Evolutionary conservation across 2,113 vertebrate genomes (phyloP).

Genomic region (Atlantisia rogersi): DNA sequence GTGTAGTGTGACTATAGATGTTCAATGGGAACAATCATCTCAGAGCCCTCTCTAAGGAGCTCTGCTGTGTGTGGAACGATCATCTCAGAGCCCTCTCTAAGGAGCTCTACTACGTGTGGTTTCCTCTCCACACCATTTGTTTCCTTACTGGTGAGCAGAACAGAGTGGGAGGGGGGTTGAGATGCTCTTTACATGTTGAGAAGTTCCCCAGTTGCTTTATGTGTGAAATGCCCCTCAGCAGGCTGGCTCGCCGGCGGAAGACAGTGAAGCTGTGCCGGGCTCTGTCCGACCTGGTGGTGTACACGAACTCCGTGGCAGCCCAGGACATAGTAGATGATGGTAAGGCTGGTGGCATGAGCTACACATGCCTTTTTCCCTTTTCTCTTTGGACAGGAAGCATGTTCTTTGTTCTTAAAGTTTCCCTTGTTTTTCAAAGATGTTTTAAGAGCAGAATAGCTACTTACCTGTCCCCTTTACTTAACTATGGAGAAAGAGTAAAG

Average conservation of each 20-base stretch:
- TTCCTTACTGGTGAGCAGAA: not conserved
- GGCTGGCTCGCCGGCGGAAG: constrained; percentile 86
- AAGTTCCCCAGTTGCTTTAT: accelerated
- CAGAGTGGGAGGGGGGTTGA: not conserved
- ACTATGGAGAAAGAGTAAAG: not conserved
- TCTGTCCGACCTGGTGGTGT: constrained; percentile 93
- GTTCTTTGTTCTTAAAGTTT: not conserved
- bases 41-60: not conserved
- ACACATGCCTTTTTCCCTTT: accelerated
- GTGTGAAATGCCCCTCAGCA: not conserved
- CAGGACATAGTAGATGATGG: constrained; percentile 95
- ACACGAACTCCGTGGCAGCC: constrained; percentile 93
- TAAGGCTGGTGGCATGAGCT: constrained; percentile 41
- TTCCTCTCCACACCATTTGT: not conserved
- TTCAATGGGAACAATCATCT: not conserved
- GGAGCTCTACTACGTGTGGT: not conserved
- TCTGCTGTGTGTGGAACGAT: not conserved
- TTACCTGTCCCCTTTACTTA: not conserved
- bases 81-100: not conserved
- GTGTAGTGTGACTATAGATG: not conserved
- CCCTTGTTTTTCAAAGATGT: not conserved
- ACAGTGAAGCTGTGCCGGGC: constrained; percentile 96
- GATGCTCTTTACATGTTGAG: not conserved
- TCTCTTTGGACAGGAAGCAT: not conserved
- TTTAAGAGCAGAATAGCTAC: not conserved